Evolutionary conservation across 2,113 vertebrate species (phyloP).

Genomic region (Tyrannus savana): DNA sequence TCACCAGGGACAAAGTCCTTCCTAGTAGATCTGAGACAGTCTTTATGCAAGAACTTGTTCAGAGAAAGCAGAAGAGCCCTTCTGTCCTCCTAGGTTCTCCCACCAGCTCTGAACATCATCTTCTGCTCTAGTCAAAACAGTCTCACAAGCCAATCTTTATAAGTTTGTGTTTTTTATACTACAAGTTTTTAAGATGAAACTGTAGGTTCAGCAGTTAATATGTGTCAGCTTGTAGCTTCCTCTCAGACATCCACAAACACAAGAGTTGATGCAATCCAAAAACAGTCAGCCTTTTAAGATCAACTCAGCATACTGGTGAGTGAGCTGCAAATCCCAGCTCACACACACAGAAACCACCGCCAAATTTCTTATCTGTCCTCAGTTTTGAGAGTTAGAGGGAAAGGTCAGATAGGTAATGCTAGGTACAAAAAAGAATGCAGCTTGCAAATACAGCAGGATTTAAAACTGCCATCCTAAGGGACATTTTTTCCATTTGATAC

Average conservation of each 20-base stretch:
- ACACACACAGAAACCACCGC: accelerated
- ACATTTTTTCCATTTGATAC: background rate
- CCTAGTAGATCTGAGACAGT: accelerated
- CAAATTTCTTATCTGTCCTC: background rate
- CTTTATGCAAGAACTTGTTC: background rate
- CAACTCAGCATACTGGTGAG: background rate
- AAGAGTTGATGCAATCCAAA: background rate
- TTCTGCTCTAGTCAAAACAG: background rate
- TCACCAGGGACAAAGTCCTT: background rate
- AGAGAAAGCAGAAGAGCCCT: background rate
- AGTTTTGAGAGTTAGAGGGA: background rate
- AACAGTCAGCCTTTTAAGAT: background rate
- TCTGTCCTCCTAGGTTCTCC: background rate
- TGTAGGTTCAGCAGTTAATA: background rate
- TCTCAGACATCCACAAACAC: background rate
- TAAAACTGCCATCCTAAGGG: background rate
- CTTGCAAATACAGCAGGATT: background rate
- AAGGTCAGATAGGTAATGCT: background rate
- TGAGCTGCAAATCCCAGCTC: background rate
- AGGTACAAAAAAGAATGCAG: background rate
- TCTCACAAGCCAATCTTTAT: background rate
- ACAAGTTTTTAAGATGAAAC: background rate
- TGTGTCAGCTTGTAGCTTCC: background rate
- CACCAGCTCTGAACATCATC: background rate
- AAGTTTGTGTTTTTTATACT: background rate